phyloP scores from a whole-genome alignment of 2,113 vertebrate genomes.

The Potamarius usumacintae region DNA sequence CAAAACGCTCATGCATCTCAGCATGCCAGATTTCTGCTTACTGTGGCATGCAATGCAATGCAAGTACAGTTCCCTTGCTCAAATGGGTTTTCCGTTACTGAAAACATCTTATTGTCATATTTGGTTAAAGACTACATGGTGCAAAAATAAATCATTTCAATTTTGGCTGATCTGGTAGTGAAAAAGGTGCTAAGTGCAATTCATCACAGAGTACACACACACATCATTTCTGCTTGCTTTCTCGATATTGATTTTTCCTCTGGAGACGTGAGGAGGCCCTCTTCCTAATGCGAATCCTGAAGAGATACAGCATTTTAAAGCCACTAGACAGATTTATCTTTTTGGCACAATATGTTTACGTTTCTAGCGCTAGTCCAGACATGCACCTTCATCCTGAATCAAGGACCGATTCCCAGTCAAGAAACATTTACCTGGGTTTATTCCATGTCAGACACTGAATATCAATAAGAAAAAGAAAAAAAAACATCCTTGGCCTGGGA shows the following conservation, averaged over 20 bases:
- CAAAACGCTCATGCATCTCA: conserved; percentile 54
- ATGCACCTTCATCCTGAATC: conserved; percentile 21
- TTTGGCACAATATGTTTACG: conserved; percentile 25
- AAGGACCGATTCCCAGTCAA: conserved; percentile 34
- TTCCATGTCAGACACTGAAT: conserved; percentile 45
- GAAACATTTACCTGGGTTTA: conserved; percentile 58
- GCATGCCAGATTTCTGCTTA: conserved; percentile 49
- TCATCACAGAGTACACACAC: conserved; percentile 11
- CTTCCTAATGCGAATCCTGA: neutral
- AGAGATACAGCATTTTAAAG: conserved; percentile 25
- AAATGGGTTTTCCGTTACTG: conserved; percentile 35
- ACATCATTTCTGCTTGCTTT: conserved; percentile 22
- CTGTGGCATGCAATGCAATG: conserved; percentile 42
- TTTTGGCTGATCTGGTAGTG: conserved; percentile 22
- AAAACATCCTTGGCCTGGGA: conserved; percentile 9
- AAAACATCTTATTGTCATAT: conserved; percentile 41
- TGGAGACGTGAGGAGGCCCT: neutral
- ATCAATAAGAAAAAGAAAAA: neutral
- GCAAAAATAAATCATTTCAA: conserved; percentile 28
- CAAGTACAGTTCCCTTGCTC: conserved; percentile 20
- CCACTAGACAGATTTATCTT: conserved; percentile 35
- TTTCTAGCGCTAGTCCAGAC: conserved; percentile 19
- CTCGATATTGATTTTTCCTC: conserved; percentile 14
- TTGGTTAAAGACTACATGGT: conserved; percentile 17
- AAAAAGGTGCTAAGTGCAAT: conserved; percentile 32